These are phyloP conservation scores for Spinus pinus DNA, from an alignment of 2,797 vertebrate genomes.

Conservation along the genomic window DNA sequence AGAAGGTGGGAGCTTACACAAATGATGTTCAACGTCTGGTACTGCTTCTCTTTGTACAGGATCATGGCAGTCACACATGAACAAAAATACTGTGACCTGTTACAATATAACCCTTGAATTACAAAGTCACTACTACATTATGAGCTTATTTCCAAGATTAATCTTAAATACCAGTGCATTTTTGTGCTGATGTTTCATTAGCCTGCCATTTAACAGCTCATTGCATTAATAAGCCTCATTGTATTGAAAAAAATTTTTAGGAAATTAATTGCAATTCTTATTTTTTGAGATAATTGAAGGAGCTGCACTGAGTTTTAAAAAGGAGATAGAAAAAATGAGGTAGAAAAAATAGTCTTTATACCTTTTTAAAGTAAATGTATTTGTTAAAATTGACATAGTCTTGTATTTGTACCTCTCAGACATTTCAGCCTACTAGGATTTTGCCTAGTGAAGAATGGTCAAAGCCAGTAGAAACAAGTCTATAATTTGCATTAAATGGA, in stretches of 20 bases:
- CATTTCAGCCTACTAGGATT: background rate
- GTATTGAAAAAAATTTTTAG: background rate
- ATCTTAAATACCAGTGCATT: background rate
- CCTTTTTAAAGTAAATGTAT: background rate
- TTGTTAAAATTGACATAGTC: background rate
- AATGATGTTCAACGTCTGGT: background rate
- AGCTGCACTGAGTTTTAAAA: background rate
- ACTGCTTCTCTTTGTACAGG: background rate
- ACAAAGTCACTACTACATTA: background rate
- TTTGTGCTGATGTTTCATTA: background rate
- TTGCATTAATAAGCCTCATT: background rate
- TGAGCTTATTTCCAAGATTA: background rate
- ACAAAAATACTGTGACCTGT: background rate
- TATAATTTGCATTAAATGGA: constrained; percentile 29
- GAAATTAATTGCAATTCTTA: background rate
- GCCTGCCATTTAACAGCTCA: background rate
- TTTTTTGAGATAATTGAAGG: background rate
- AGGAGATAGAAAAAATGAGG: background rate
- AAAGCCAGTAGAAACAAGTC: background rate
- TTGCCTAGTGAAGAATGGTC: background rate
- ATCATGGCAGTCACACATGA: background rate
- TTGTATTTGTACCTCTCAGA: background rate
- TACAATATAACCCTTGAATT: background rate
- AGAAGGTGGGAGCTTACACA: background rate
- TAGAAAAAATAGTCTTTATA: background rate